These are phyloP conservation scores for Drosophila greeni DNA, from an alignment of 2,888 invertebrate species.

Conservation along the genomic window DNA sequence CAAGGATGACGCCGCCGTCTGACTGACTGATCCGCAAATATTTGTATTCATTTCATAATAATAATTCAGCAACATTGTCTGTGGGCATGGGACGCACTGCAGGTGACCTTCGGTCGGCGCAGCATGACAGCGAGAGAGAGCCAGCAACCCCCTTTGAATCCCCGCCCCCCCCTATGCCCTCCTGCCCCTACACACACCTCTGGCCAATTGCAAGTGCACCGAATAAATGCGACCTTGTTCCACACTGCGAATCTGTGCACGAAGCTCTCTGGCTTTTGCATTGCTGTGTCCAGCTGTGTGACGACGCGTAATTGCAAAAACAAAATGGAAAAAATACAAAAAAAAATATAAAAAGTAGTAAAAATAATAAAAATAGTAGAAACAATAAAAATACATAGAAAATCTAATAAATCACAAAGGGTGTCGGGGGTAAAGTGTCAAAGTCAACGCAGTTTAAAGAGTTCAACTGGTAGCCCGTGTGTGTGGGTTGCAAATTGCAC, in stretches of 20 bases:
- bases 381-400: conserved; percentile 5
- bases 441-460: conserved; percentile 42
- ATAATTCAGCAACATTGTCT: conserved; percentile 55
- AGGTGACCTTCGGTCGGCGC: conserved; percentile 64
- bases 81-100: conserved; percentile 41
- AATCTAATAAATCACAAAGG: conserved; percentile 8
- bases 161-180: neutral
- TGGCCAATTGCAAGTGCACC: conserved; percentile 68
- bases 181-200: conserved; percentile 20
- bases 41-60: conserved; percentile 70
- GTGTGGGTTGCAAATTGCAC: conserved; percentile 29
- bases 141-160: neutral
- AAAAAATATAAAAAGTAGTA: too few relatives aligned
- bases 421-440: conserved; percentile 26
- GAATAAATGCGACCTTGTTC: conserved; percentile 72
- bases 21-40: conserved; percentile 64
- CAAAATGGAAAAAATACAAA: conserved; percentile 29
- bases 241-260: conserved; percentile 67
- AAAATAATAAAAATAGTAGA: conserved; percentile 6
- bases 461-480: conserved; percentile 7
- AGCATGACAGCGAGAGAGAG: conserved; percentile 35
- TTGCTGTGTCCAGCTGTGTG: conserved; percentile 66
- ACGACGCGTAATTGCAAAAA: conserved; percentile 65
- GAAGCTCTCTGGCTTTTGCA: conserved; percentile 34
- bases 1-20: conserved; percentile 44